These are phyloP conservation scores for Anguilla rostrata DNA, from an alignment of 2,113 vertebrate genomes.

Conservation along the genomic window DNA sequence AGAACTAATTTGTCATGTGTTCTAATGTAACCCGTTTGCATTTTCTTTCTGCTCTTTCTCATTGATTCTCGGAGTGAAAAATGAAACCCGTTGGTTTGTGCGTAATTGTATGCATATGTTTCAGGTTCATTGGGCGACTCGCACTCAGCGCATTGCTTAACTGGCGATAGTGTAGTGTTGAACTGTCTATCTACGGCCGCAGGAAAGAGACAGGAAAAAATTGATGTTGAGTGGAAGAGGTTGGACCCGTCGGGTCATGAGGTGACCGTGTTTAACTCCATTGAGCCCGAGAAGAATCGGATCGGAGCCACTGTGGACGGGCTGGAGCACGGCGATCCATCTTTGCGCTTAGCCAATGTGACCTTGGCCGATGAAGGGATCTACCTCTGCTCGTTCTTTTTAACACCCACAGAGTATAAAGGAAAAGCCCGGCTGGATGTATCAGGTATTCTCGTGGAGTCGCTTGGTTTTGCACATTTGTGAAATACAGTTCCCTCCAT, in stretches of 20 bases:
- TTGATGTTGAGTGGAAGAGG: conserved; percentile 42
- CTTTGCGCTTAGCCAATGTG: conserved; percentile 48
- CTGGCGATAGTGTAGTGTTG: conserved; percentile 40
- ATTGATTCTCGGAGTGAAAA: too few species aligned
- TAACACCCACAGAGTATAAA: conserved; percentile 45
- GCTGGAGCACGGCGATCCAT: conserved; percentile 47
- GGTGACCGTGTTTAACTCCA: conserved; percentile 51
- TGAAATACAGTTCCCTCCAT: not conserved
- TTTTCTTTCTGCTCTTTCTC: too few species aligned
- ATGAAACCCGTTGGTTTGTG: too few species aligned
- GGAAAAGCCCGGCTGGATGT: conserved; percentile 47
- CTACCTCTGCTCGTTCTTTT: conserved; percentile 56
- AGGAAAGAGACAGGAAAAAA: conserved; percentile 19
- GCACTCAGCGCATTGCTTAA: conserved; percentile 13
- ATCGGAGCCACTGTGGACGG: conserved; percentile 29
- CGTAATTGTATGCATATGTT: not conserved
- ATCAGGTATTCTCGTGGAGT: conserved; percentile 42
- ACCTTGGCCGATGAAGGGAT: conserved; percentile 51
- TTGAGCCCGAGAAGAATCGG: conserved; percentile 19
- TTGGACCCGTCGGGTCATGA: not conserved
- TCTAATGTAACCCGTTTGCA: too few species aligned
- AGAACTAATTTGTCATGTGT: too few species aligned
- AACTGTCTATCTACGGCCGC: conserved; percentile 42
- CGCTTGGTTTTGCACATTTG: not conserved
- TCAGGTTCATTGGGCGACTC: conserved; percentile 2